Evolutionary conservation across 2,888 invertebrate genomes (phyloP).

Genomic region (Anoplius nigerrimus): DNA sequence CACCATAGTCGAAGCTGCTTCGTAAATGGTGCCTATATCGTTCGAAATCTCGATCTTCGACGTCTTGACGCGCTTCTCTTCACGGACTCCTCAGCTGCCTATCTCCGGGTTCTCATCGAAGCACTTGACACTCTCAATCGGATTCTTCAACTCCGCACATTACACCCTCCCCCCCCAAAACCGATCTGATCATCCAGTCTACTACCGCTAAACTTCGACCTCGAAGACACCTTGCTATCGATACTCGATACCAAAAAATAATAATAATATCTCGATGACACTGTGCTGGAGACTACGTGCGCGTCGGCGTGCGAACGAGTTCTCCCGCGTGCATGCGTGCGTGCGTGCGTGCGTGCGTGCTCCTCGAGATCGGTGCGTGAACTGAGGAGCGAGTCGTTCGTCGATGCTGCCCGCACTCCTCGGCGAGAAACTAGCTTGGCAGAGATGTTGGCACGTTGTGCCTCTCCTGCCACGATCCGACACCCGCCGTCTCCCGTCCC

Average conservation of each 20-base stretch:
- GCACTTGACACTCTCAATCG: no score
- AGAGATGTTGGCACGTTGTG: constrained; percentile 40
- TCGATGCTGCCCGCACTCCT: constrained; percentile 15
- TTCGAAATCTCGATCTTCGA: constrained; percentile 11
- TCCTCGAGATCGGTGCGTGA: constrained; percentile 65
- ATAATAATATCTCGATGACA: no score
- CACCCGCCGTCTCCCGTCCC: not conserved
- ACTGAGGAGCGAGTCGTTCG: constrained; percentile 63
- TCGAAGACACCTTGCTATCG: no score
- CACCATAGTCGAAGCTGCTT: constrained; percentile 70
- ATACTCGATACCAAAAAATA: no score
- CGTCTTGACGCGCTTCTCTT: constrained; percentile 10
- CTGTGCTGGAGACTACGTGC: no score
- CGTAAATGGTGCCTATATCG: constrained; percentile 41
- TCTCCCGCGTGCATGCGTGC: no score
- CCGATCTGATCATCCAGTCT: no score
- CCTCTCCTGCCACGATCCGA: constrained; percentile 25
- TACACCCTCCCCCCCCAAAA: no score
- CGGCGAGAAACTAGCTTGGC: constrained; percentile 47
- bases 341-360: constrained; percentile 51
- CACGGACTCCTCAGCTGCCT: not conserved
- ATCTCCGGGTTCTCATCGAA: no score
- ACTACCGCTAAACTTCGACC: no score
- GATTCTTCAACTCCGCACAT: no score
- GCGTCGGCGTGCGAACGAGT: no score